Conservation (phyloP, 2,888 invertebrate species). For the Mythimna albipuncta region DNA sequence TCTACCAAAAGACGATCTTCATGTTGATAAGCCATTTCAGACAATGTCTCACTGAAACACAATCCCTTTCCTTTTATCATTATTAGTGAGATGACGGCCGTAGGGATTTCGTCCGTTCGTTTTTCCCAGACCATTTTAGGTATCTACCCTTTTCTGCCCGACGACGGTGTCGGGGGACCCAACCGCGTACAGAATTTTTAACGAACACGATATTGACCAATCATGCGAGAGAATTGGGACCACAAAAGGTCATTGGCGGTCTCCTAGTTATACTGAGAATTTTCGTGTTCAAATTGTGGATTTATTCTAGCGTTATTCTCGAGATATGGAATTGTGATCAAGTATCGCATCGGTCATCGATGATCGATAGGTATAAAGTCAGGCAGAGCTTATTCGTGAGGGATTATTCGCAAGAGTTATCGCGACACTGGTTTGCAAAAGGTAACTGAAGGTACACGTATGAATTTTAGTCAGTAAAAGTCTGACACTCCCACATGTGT, state of each 20-base stretch:
- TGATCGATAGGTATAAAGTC: too few species aligned
- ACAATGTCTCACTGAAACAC: not conserved
- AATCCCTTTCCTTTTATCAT: slow-evolving; percentile 18
- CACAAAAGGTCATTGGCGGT: slow-evolving; percentile 12
- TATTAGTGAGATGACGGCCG: slow-evolving; percentile 21
- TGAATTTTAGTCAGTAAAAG: too few species aligned
- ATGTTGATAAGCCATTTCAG: slow-evolving; percentile 10
- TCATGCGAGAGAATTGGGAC: slow-evolving; percentile 17
- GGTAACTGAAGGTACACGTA: too few species aligned
- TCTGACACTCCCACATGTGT: too few species aligned
- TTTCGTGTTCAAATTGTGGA: slow-evolving; percentile 3
- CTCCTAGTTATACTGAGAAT: not conserved
- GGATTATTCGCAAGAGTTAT: too few species aligned
- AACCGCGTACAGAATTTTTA: slow-evolving; percentile 21
- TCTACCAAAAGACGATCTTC: not conserved
- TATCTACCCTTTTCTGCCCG: slow-evolving; percentile 20
- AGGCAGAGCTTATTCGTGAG: too few species aligned
- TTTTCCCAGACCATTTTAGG: not conserved
- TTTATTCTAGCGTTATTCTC: not conserved
- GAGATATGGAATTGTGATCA: not conserved
- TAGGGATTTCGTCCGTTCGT: slow-evolving; percentile 16
- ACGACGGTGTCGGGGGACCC: slow-evolving; percentile 4
- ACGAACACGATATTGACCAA: slow-evolving; percentile 30
- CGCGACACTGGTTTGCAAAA: too few species aligned
- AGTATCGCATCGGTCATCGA: too few species aligned